A percentile compares a stretch with the other conserved stretches of the same genome.
Evolutionary conservation across 2,113 vertebrate species (phyloP).

Genomic region (Prietella phreatophila): DNA sequence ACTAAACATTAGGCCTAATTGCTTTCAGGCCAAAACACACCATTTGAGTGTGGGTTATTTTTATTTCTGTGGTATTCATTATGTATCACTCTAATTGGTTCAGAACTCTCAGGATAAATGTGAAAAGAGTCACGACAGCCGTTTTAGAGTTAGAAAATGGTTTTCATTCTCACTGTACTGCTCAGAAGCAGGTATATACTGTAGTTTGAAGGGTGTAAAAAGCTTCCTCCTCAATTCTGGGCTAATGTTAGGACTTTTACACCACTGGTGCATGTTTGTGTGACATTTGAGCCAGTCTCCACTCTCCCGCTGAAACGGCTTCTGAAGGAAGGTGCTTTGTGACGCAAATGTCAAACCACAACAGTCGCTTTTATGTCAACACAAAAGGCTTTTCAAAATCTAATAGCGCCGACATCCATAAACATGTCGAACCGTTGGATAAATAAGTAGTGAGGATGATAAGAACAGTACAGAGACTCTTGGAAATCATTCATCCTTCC

Average conservation of each 20-base stretch:
- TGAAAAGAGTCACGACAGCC: not conserved
- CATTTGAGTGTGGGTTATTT: not conserved
- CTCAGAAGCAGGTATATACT: not conserved
- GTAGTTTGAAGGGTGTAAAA: not conserved
- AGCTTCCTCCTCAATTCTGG: not conserved
- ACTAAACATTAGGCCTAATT: too few species aligned
- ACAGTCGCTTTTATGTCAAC: not conserved
- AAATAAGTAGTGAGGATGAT: not conserved
- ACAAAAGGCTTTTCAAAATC: not conserved
- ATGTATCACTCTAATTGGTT: not conserved
- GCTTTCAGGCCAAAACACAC: too few species aligned
- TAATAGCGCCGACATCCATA: not conserved
- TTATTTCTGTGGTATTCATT: not conserved
- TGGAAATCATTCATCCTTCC: not conserved
- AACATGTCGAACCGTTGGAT: not conserved
- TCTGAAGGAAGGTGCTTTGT: not conserved
- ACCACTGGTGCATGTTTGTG: not conserved
- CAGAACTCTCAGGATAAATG: not conserved
- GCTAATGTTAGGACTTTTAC: not conserved
- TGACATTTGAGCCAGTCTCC: not conserved
- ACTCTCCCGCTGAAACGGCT: not conserved
- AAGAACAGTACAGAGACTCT: not conserved
- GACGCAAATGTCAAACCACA: slow-evolving; percentile 2
- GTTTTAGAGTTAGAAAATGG: not conserved
- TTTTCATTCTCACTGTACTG: not conserved